phyloP scores from a whole-genome alignment of 2,113 vertebrate species.

The Hippoglossus stenolepis region DNA sequence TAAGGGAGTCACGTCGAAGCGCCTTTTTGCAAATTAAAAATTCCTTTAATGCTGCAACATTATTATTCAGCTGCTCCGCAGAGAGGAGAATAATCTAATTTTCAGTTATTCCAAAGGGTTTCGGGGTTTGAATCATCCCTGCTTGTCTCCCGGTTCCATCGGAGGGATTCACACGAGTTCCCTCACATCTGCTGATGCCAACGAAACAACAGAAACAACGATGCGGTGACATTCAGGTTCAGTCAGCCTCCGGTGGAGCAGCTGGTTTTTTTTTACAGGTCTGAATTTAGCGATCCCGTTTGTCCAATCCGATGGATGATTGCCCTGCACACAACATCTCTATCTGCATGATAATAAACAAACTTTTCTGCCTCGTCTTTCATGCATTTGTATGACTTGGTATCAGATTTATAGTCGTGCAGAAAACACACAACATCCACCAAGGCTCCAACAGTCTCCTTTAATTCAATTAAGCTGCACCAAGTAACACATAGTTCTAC shows the following conservation, averaged over 20 bases:
- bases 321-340: conserved; percentile 15
- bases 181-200: conserved; percentile 13
- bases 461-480: too few species aligned
- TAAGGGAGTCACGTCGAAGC: conserved; percentile 33
- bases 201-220: background rate
- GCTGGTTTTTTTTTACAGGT: conserved; percentile 19
- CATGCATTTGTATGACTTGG: background rate
- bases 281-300: background rate
- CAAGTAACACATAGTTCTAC: too few species aligned
- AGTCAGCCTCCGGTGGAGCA: background rate
- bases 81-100: conserved; percentile 20
- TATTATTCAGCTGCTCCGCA: conserved; percentile 34
- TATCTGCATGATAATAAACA: conserved; percentile 14
- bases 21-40: conserved; percentile 47
- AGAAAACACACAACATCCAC: too few species aligned
- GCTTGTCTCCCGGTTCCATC: conserved; percentile 18
- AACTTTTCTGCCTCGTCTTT: background rate
- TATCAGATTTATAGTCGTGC: background rate
- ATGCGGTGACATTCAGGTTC: background rate
- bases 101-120: conserved; percentile 19
- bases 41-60: conserved; percentile 43
- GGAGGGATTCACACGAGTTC: conserved; percentile 10
- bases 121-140: conserved; percentile 7
- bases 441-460: too few species aligned
- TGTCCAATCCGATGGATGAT: background rate